These are phyloP conservation scores for Dryocosmus kuriphilus DNA, from an alignment of 2,888 invertebrate genomes.

Conservation along the genomic window DNA sequence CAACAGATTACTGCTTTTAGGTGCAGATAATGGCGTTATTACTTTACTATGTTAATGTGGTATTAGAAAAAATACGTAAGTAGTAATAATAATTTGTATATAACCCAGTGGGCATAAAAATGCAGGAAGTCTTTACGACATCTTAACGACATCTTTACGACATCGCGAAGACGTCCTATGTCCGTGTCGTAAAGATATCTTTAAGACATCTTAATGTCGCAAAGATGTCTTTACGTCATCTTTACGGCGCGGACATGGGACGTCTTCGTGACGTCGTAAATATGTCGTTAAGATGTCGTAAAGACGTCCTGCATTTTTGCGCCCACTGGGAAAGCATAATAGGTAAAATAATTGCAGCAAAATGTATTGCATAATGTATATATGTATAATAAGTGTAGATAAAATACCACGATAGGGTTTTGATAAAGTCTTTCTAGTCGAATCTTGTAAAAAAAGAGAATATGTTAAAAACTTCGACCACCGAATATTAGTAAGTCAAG, in stretches of 20 bases:
- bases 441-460: not conserved
- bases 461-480: not conserved
- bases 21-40: constrained; percentile 94
- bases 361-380: not conserved
- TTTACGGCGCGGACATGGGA: too few species aligned
- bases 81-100: not conserved
- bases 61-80: constrained; percentile 22
- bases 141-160: too few species aligned
- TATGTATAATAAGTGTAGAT: not conserved
- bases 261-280: too few species aligned
- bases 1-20: constrained; percentile 92
- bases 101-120: too few species aligned
- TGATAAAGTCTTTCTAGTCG: not conserved
- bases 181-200: too few species aligned
- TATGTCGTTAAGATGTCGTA: too few species aligned
- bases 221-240: too few species aligned
- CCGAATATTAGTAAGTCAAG: not conserved
- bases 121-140: too few species aligned
- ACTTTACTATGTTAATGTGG: constrained; percentile 85
- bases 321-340: too few species aligned
- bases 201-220: too few species aligned
- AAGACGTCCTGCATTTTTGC: too few species aligned
- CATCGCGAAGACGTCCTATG: too few species aligned
- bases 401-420: not conserved
- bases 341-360: not conserved